Evolutionary conservation across 1,140 invertebrate genomes (phyloP).

Genomic region (Cataglyphis hispanica): DNA sequence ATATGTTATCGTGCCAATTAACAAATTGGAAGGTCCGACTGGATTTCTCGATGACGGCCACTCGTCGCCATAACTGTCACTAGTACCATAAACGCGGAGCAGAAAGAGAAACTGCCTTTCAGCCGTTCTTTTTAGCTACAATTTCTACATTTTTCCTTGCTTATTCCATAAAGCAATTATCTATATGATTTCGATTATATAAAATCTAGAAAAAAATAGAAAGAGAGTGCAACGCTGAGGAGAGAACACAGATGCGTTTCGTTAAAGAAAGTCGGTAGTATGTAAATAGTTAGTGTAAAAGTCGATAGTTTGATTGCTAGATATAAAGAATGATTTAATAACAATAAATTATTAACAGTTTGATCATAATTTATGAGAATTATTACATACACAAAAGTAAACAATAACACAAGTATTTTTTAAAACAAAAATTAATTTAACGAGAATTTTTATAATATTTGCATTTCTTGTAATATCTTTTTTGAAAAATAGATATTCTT

Average conservation of each 20-base stretch:
- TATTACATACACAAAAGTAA: background rate
- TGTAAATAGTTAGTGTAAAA: no score
- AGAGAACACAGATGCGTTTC: no score
- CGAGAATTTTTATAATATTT: background rate
- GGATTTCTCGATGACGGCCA: conserved; percentile 75
- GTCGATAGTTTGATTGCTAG: no score
- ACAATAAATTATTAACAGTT: background rate
- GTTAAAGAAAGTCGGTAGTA: no score
- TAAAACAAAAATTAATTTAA: background rate
- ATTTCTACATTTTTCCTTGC: background rate
- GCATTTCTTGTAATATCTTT: background rate
- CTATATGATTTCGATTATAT: no score
- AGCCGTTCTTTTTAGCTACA: background rate
- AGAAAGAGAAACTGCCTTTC: conserved; percentile 45
- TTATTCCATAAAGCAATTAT: background rate
- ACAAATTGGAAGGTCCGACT: conserved; percentile 78
- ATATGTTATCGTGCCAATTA: conserved; percentile 82
- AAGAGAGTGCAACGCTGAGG: no score
- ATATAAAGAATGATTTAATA: background rate
- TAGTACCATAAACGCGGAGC: conserved; percentile 76
- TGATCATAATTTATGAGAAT: no score
- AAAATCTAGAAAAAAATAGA: background rate
- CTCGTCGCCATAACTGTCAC: conserved; percentile 80
- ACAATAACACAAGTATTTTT: background rate
- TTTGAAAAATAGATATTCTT: background rate